These are phyloP conservation scores for Halictus quadricinctus DNA, from an alignment of 2,888 invertebrate species.

Conservation along the genomic window DNA sequence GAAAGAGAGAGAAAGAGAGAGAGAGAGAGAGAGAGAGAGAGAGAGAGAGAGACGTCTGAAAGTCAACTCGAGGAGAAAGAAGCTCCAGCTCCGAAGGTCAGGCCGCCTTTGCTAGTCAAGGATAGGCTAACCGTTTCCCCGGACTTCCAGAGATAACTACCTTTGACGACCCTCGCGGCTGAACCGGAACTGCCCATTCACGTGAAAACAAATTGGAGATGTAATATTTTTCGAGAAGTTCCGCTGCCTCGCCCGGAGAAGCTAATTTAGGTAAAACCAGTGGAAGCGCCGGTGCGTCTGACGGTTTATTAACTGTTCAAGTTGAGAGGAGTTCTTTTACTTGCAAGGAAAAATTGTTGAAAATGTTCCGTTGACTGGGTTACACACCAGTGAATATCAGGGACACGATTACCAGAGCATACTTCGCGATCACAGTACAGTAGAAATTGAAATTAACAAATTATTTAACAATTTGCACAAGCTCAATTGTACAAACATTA, in stretches of 20 bases:
- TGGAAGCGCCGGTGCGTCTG: not conserved
- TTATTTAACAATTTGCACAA: not conserved
- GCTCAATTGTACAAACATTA: too few species aligned
- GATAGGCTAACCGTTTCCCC: not conserved
- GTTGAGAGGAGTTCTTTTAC: not conserved
- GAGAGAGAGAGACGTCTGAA: not conserved
- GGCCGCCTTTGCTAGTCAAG: not conserved
- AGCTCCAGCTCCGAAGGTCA: not conserved
- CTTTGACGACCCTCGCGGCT: not conserved
- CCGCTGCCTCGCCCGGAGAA: not conserved
- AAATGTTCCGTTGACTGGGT: not conserved
- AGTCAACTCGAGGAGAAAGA: conserved; percentile 5
- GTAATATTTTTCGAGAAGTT: conserved; percentile 6
- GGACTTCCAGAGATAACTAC: not conserved
- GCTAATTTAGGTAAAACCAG: not conserved
- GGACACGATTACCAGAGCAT: not conserved
- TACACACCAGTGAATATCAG: not conserved
- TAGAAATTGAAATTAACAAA: not conserved
- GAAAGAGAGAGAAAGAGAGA: not conserved
- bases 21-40: not conserved
- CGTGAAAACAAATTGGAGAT: conserved; percentile 11
- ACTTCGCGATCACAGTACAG: not conserved
- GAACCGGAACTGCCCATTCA: not conserved
- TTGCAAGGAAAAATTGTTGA: not conserved
- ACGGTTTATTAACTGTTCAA: not conserved